Evolutionary conservation across 2,888 invertebrate genomes (phyloP).

Genomic region (Isoperla grammatica): DNA sequence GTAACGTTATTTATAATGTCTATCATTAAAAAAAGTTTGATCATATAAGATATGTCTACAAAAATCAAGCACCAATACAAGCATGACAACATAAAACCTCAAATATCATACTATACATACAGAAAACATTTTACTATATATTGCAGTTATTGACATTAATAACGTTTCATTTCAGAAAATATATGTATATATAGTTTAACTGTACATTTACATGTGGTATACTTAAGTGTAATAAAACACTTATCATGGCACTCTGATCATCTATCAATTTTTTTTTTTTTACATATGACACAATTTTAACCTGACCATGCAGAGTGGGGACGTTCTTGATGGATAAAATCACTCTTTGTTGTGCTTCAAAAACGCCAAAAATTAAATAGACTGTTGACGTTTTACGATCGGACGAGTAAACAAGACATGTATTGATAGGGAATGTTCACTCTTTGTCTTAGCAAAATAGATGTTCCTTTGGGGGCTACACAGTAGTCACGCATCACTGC

Average conservation of each 20-base stretch:
- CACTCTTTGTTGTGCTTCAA: neutral
- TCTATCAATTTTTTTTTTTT: neutral
- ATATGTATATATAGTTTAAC: constrained; percentile 25
- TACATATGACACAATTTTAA: constrained; percentile 2
- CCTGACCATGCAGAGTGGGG: neutral
- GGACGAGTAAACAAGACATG: constrained; percentile 1
- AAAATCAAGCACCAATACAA: constrained; percentile 30
- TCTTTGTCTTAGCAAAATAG: constrained; percentile 29
- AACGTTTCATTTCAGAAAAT: constrained; percentile 29
- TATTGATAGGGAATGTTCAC: constrained; percentile 23
- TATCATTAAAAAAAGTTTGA: constrained; percentile 19
- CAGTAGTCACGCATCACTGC: constrained; percentile 28
- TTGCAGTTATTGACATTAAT: constrained; percentile 28
- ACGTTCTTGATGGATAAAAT: neutral
- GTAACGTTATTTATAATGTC: constrained; percentile 19
- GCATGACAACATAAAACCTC: constrained; percentile 30
- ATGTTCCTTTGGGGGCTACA: constrained; percentile 29
- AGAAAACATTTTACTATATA: constrained; percentile 14
- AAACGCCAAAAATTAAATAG: neutral
- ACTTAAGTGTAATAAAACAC: constrained; percentile 3
- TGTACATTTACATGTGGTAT: constrained; percentile 28
- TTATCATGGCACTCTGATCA: constrained; percentile 13
- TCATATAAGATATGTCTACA: constrained; percentile 26
- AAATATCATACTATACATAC: constrained; percentile 26
- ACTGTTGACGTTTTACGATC: neutral